A percentile compares a stretch with the other conserved stretches of the same genome.
Conservation (phyloP, 2,888 invertebrate species). For the Brachylomia viminalis region DNA sequence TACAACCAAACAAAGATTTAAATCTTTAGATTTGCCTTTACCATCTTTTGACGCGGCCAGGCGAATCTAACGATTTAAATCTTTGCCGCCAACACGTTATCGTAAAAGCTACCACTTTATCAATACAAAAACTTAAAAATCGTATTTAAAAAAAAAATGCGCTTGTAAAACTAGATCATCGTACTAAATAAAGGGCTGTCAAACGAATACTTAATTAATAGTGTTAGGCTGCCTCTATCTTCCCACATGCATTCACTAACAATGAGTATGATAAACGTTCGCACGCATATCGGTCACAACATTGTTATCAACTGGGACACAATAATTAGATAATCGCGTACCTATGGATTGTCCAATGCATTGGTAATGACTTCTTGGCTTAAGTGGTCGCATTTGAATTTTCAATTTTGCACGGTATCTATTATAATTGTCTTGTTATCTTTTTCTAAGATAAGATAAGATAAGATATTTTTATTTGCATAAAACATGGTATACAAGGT, state of each 20-base stretch:
- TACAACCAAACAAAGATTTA: neutral
- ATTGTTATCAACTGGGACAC: constrained; percentile 21
- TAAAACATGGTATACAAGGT: too few species aligned
- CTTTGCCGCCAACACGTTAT: neutral
- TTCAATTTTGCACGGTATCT: constrained; percentile 26
- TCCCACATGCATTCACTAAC: neutral
- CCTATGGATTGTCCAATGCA: constrained; percentile 60
- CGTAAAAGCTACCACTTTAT: neutral
- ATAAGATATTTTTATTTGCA: too few species aligned
- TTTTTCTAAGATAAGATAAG: constrained; percentile 1
- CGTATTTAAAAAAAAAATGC: neutral
- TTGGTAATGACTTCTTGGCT: constrained; percentile 55
- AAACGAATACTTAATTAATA: neutral
- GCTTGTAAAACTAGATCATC: neutral
- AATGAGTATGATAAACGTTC: constrained; percentile 25
- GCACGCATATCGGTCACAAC: constrained; percentile 5
- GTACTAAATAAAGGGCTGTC: neutral
- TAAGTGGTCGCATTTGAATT: constrained; percentile 48
- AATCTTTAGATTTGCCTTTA: neutral
- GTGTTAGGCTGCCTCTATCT: neutral
- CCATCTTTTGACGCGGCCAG: neutral
- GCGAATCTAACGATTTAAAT: neutral
- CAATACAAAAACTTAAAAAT: neutral
- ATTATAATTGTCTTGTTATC: constrained; percentile 18
- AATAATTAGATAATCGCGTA: constrained; percentile 56